These are phyloP conservation scores for Clivina fossor DNA, from an alignment of 2,888 invertebrate species.

Conservation along the genomic window DNA sequence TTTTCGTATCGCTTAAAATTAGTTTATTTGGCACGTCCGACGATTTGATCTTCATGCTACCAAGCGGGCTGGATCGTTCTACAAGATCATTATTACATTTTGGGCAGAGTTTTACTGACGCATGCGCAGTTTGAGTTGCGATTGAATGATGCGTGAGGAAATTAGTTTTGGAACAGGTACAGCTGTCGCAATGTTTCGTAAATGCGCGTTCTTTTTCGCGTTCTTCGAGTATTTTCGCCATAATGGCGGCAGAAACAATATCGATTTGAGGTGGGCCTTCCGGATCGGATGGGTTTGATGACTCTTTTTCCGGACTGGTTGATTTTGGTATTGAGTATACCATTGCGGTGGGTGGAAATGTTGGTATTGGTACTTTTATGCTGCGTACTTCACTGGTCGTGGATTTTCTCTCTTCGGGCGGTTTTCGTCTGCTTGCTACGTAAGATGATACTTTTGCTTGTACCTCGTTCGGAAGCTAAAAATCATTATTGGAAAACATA, in stretches of 20 bases:
- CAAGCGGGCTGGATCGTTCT: slow-evolving; percentile 34
- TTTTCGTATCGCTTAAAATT: slow-evolving; percentile 12
- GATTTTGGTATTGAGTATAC: slow-evolving; percentile 64
- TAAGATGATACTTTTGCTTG: slow-evolving; percentile 86
- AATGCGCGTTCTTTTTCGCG: slow-evolving; percentile 77
- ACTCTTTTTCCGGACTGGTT: slow-evolving; percentile 48
- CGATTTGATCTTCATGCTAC: slow-evolving; percentile 44
- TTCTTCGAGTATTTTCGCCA: slow-evolving; percentile 90
- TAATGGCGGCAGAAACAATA: slow-evolving; percentile 81
- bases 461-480: slow-evolving; percentile 85
- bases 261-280: slow-evolving; percentile 69
- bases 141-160: slow-evolving; percentile 60
- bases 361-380: slow-evolving; percentile 74
- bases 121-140: slow-evolving; percentile 66
- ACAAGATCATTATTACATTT: slow-evolving; percentile 62
- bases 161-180: slow-evolving; percentile 64
- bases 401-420: slow-evolving; percentile 53
- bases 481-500: slow-evolving; percentile 37
- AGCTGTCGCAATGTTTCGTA: slow-evolving; percentile 81
- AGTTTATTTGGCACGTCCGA: slow-evolving; percentile 40
- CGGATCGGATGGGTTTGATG: slow-evolving; percentile 59
- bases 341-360: slow-evolving; percentile 85
- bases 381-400: slow-evolving; percentile 63
- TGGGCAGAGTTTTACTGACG: slow-evolving; percentile 59
- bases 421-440: slow-evolving; percentile 64